Percentiles rank a stretch among this genome's conserved stretches.
phyloP scores from a whole-genome alignment of 2,797 vertebrate species.

The Muscicapa striata region DNA sequence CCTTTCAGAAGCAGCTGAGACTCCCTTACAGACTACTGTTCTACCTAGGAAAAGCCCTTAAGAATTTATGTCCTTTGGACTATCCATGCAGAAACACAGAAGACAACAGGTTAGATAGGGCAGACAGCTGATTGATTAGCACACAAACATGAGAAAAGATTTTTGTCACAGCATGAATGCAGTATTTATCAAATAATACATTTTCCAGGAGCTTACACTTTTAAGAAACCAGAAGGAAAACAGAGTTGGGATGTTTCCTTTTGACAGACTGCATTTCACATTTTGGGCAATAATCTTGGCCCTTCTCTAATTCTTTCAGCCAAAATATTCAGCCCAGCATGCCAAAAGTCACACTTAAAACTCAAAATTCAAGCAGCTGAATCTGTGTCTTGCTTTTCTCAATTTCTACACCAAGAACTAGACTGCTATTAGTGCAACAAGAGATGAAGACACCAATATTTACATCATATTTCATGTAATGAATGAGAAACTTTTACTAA shows the following conservation, averaged over 20 bases:
- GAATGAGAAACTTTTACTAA: not conserved
- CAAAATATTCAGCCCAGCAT: not conserved
- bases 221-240: conserved; percentile 10
- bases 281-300: not conserved
- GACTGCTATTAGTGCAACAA: not conserved
- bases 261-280: conserved; percentile 7
- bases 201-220: not conserved
- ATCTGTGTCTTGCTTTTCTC: not conserved
- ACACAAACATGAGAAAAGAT: not conserved
- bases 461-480: not conserved
- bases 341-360: conserved; percentile 24
- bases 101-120: not conserved
- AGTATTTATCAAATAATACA: not conserved
- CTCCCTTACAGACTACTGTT: not conserved
- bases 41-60: not conserved
- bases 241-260: not conserved
- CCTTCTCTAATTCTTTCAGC: not conserved
- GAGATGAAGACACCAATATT: not conserved
- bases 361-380: not conserved
- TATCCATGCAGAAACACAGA: not conserved
- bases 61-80: not conserved
- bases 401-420: not conserved
- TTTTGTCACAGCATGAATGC: not conserved
- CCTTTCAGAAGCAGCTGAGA: not conserved
- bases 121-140: not conserved